Conservation (phyloP, 2,113 vertebrate species). For the Sinocyclocheilus maitianheensis region DNA sequence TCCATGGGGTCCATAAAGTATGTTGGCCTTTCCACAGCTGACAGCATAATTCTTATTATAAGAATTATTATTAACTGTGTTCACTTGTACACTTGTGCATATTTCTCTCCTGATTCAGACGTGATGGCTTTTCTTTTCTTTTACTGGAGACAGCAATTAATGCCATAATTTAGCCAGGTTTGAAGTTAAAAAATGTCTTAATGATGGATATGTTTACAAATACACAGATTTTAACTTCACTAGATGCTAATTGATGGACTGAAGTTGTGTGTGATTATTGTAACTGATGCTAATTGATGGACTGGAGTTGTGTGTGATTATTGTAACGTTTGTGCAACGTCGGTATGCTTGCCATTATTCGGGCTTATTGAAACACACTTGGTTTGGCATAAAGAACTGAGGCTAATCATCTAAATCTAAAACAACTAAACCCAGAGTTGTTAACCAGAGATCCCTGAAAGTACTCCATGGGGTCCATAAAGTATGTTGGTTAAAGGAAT, state of each 20-base stretch:
- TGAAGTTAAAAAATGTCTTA: not conserved
- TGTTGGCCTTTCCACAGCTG: too few species aligned
- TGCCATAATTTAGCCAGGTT: not conserved
- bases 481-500: not conserved
- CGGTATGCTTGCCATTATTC: conserved; percentile 27
- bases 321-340: conserved; percentile 4
- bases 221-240: too few species aligned
- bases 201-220: not conserved
- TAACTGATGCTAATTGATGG: too few species aligned
- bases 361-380: not conserved
- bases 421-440: not conserved
- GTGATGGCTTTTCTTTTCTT: not conserved
- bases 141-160: not conserved
- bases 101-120: not conserved
- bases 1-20: not conserved
- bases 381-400: not conserved
- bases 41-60: too few species aligned
- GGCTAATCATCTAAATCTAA: not conserved
- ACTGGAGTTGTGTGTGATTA: too few species aligned
- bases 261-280: not conserved
- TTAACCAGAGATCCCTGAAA: not conserved
- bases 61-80: too few species aligned
- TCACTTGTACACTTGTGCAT: too few species aligned
- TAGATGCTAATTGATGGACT: too few species aligned
- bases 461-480: not conserved